A percentile compares a stretch with the other conserved stretches of the same genome.
phyloP scores from a whole-genome alignment of 2,797 vertebrate genomes.

The Silurus lanzhouensis region DNA sequence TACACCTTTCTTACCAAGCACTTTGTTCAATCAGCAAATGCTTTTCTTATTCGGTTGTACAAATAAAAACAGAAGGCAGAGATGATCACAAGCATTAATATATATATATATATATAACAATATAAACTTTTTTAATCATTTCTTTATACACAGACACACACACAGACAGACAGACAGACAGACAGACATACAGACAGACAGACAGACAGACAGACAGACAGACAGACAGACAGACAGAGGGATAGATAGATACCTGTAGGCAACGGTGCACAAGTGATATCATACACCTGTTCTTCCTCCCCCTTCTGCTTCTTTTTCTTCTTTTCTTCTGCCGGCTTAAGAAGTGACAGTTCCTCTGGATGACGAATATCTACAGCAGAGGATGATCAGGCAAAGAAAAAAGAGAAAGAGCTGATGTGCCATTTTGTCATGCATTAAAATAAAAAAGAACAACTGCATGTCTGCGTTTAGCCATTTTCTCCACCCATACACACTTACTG shows the following conservation, averaged over 20 bases:
- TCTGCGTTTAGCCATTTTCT: background rate
- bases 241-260: slow-evolving; percentile 49
- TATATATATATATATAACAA: background rate
- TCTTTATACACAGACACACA: background rate
- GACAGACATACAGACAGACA: background rate
- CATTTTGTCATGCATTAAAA: background rate
- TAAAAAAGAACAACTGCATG: background rate
- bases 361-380: slow-evolving; percentile 71
- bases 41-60: background rate
- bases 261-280: slow-evolving; percentile 69
- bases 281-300: slow-evolving; percentile 63
- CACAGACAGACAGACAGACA: background rate
- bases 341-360: slow-evolving; percentile 77
- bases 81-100: background rate
- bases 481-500: slow-evolving; percentile 68
- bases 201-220: background rate
- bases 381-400: background rate
- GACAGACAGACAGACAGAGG: background rate
- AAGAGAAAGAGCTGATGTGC: background rate
- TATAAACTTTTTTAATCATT: background rate
- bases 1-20: background rate
- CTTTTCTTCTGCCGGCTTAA: slow-evolving; percentile 70
- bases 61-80: background rate
- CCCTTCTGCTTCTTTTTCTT: slow-evolving; percentile 75
- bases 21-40: background rate